A percentile compares a stretch with the other conserved stretches of the same genome.
Evolutionary conservation across 2,797 vertebrate genomes (phyloP).

Genomic region (Alauda arvensis): DNA sequence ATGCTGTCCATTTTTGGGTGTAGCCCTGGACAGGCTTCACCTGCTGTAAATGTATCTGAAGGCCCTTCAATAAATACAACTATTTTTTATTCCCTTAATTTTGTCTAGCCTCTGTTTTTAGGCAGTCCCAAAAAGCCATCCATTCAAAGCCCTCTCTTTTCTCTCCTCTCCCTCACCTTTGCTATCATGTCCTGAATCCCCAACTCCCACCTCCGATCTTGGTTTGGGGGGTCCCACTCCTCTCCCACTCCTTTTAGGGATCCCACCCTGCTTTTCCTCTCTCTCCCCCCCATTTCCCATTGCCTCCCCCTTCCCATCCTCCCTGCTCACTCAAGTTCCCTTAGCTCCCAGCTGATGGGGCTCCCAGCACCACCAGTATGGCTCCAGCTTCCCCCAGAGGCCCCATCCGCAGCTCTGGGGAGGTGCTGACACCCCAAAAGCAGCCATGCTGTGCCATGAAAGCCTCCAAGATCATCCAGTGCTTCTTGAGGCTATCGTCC

Average conservation of each 20-base stretch:
- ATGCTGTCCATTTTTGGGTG: no score
- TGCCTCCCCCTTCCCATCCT: background rate
- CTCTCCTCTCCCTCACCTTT: background rate
- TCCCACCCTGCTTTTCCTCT: background rate
- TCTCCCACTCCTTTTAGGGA: background rate
- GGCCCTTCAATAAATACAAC: background rate
- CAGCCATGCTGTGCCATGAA: background rate
- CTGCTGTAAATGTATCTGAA: background rate
- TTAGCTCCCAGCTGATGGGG: no score
- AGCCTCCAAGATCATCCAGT: background rate
- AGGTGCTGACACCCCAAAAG: background rate
- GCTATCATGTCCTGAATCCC: background rate
- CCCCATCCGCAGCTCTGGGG: background rate
- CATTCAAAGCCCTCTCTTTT: background rate
- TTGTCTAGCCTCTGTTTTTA: background rate
- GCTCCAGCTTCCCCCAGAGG: background rate
- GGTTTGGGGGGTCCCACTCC: background rate
- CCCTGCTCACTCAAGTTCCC: background rate
- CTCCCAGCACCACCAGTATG: background rate
- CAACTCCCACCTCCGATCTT: background rate
- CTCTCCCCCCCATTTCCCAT: background rate
- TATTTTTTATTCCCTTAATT: background rate
- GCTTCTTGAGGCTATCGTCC: background rate
- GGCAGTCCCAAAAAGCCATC: background rate
- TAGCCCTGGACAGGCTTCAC: no score